phyloP scores from a whole-genome alignment of 2,888 invertebrate species.

The Allolobophora icterica region DNA sequence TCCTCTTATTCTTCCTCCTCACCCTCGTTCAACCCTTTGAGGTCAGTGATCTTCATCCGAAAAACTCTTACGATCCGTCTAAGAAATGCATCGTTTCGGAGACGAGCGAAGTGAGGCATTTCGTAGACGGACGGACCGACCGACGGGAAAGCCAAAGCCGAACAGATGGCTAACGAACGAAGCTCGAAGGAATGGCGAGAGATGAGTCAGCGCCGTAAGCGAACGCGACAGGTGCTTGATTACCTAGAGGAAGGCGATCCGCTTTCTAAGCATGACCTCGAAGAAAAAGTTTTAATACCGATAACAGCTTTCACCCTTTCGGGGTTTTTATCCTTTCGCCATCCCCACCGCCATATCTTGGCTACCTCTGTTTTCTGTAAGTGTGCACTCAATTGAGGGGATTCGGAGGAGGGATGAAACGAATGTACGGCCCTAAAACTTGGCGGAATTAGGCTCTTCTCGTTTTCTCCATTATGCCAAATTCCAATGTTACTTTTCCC shows the following conservation, averaged over 20 bases:
- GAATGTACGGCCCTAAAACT: no score
- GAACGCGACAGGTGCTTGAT: slow-evolving; percentile 17
- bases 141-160: not conserved
- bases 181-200: not conserved
- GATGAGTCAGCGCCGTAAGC: not conserved
- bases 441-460: no score
- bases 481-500: not conserved
- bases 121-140: not conserved
- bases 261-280: not conserved
- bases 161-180: not conserved
- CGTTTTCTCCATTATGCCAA: not conserved
- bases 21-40: not conserved
- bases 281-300: not conserved
- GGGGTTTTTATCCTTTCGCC: not conserved
- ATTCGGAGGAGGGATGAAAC: no score
- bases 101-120: not conserved
- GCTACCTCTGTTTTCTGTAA: not conserved
- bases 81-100: not conserved
- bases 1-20: not conserved
- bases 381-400: no score
- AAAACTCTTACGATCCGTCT: not conserved
- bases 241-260: not conserved
- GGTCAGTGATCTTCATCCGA: not conserved
- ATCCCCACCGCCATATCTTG: no score
- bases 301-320: not conserved